These are phyloP conservation scores for Congeria kusceri DNA, from an alignment of 2,888 invertebrate species.

Conservation along the genomic window DNA sequence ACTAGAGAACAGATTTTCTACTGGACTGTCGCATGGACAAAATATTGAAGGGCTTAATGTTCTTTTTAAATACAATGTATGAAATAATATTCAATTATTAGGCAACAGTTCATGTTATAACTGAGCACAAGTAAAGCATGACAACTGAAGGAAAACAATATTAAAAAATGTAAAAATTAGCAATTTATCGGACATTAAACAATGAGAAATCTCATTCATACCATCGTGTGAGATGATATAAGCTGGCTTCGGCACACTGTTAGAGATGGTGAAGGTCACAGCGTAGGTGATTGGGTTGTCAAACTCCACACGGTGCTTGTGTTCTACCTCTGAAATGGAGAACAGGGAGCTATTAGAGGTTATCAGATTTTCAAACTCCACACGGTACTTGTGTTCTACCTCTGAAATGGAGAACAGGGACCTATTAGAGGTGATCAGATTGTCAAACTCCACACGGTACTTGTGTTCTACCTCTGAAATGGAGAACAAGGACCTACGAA, in stretches of 20 bases:
- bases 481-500: constrained; percentile 13
- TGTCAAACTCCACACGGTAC: constrained; percentile 87
- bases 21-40: too few species aligned
- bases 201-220: neutral
- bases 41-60: too few species aligned
- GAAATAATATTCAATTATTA: too few species aligned
- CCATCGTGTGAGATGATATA: neutral
- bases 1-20: too few species aligned
- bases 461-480: constrained; percentile 84
- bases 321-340: constrained; percentile 84
- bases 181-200: too few species aligned
- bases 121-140: too few species aligned
- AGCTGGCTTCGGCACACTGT: constrained; percentile 74
- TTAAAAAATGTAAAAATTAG: too few species aligned
- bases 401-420: constrained; percentile 73
- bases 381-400: constrained; percentile 86
- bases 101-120: too few species aligned
- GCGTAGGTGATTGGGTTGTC: constrained; percentile 88
- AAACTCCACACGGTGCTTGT: constrained; percentile 86
- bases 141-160: too few species aligned
- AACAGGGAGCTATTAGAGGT: constrained; percentile 74
- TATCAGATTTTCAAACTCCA: constrained; percentile 87
- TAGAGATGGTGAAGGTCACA: constrained; percentile 85
- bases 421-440: constrained; percentile 88
- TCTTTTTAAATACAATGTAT: too few species aligned